Evolutionary conservation across 2,888 invertebrate genomes (phyloP), one percentile per base, ranked within the genome.

Genomic region (Sinhomidia bicolor): DNA sequence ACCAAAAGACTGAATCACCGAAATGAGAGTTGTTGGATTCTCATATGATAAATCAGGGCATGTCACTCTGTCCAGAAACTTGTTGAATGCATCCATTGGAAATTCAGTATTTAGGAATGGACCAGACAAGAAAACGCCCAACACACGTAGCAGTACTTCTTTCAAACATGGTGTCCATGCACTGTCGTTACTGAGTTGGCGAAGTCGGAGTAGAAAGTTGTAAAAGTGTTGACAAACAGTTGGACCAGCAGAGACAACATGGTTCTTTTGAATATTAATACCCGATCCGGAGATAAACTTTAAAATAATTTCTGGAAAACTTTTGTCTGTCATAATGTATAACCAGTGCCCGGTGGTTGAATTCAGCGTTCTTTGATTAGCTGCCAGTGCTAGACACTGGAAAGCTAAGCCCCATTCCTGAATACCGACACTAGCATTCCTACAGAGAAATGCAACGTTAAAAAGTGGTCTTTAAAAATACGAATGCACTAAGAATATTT

Each of bases 391-490:
- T 76, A 97, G 93, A 14, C 96, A 95, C 93, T 97, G 96, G 93
- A 97, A 95, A 0, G 96, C 96, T 36, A 96, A 94, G 92, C 96
- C 96, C 97, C 97, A 97, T 89, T 96, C 96, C 88, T 96, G 94
- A 41, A 97, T 94, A 78, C 96, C 96, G 76, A 96, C 95, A 83
- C 95, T 95, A 7, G 96, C 95, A 90, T 95, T 94, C 94, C 94
- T 94, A 89, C 17, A 60, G 32, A 51, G 41, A 47, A 68, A 12
- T n/a, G n/a, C n/a, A n/a, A n/a, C n/a, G n/a, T n/a, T n/a, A n/a
- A n/a, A n/a, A n/a, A n/a, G n/a, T n/a, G n/a, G n/a, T n/a, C n/a
- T n/a, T n/a, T n/a, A 26, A 29, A 26, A 65, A 65, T 12, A 23
- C 10, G 23, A 0, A 23, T 26, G 26, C 23, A 60, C 14, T 47